These are phyloP conservation scores for Daktulosphaira vitifoliae DNA, from an alignment of 1,140 invertebrate species.

Conservation along the genomic window DNA sequence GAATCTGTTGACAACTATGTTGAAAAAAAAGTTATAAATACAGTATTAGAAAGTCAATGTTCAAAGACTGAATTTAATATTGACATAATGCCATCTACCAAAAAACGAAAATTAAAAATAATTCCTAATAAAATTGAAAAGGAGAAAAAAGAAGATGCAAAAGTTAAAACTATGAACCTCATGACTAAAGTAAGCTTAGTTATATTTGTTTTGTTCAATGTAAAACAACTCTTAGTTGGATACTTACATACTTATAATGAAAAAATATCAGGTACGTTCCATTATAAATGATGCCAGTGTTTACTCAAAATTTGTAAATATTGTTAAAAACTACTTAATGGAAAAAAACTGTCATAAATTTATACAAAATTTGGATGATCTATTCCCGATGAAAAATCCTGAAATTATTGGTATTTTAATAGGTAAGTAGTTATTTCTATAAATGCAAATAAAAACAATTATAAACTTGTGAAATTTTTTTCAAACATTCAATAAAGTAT, in stretches of 20 bases:
- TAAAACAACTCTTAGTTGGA: neutral
- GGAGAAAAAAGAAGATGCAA: neutral
- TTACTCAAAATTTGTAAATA: neutral
- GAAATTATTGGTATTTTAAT: slow-evolving; percentile 1
- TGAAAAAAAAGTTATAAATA: slow-evolving; percentile 1
- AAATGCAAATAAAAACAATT: neutral
- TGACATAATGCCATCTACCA: neutral
- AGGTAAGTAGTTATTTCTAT: neutral
- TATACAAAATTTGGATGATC: slow-evolving; percentile 1
- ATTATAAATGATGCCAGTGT: neutral
- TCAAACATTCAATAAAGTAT: no score
- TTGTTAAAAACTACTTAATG: neutral
- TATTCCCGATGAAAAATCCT: slow-evolving; percentile 7
- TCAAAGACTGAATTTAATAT: neutral
- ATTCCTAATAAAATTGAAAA: slow-evolving; percentile 16
- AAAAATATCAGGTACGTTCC: neutral
- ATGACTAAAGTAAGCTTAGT: slow-evolving; percentile 8
- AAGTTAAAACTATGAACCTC: neutral
- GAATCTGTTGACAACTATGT: slow-evolving; percentile 3
- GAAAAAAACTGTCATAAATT: slow-evolving; percentile 11
- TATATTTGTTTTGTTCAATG: neutral
- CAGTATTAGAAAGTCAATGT: slow-evolving; percentile 7
- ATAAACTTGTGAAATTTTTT: no score
- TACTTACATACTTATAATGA: no score
- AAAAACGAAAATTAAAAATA: slow-evolving; percentile 22